Evolutionary conservation across 92 coral and sea anemone genomes (phyloP).

Genomic region (Heteractis magnifica): DNA sequence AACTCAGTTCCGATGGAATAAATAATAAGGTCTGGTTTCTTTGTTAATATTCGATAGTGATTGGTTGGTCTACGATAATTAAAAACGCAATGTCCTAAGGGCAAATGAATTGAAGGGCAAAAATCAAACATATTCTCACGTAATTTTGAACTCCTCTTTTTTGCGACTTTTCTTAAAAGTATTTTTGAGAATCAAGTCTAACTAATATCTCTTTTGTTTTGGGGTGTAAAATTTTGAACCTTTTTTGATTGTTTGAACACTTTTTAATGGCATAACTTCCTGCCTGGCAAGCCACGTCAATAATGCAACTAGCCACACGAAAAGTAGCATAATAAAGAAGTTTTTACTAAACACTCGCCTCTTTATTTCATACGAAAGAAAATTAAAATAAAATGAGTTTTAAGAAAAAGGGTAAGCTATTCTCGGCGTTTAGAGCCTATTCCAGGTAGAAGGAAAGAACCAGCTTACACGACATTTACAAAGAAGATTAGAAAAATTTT

Average conservation of each 20-base stretch:
- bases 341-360: no score
- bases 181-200: not conserved
- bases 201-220: not conserved
- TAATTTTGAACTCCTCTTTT: slow-evolving; percentile 3
- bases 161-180: not conserved
- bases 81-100: slow-evolving; percentile 24
- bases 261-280: not conserved
- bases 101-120: slow-evolving; percentile 19
- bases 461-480: not conserved
- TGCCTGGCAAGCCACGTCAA: not conserved
- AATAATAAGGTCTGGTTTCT: slow-evolving; percentile 19
- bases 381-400: no score
- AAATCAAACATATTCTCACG: slow-evolving; percentile 38
- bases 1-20: slow-evolving; percentile 28
- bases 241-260: slow-evolving; percentile 15
- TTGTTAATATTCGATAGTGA: slow-evolving; percentile 16
- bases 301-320: not conserved
- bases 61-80: slow-evolving; percentile 10
- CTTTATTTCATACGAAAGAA: no score
- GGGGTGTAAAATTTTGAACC: slow-evolving; percentile 22
- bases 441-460: no score
- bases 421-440: no score
- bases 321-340: not conserved
- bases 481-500: not conserved
- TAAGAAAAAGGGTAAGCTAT: no score